Evolutionary conservation across 2,888 invertebrate species (phyloP).

Genomic region (Parascotia fuliginaria): DNA sequence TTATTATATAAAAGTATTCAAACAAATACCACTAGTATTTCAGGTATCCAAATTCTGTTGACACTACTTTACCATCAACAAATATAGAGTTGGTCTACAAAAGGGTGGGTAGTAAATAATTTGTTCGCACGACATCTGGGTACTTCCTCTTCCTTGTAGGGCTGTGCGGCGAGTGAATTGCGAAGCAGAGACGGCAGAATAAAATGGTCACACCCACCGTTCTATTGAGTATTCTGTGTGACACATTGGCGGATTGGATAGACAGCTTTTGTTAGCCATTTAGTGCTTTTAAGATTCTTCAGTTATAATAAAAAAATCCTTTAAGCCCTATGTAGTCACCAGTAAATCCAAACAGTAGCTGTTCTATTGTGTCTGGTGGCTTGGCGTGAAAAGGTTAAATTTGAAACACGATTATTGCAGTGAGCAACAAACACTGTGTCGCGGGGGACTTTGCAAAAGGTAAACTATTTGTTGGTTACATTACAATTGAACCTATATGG

Average conservation of each 20-base stretch:
- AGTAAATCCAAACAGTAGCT: no score
- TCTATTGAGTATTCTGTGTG: conserved; percentile 62
- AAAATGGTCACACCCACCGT: conserved; percentile 75
- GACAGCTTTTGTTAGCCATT: background rate
- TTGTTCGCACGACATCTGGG: conserved; percentile 80
- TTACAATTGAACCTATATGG: no score
- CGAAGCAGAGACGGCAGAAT: conserved; percentile 63
- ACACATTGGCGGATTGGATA: conserved; percentile 34
- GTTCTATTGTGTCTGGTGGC: no score
- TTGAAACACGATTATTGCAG: no score
- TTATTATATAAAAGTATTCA: conserved; percentile 43
- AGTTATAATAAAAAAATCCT: no score
- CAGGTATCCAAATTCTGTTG: conserved; percentile 44
- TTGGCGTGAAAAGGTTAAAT: no score
- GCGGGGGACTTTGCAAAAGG: no score
- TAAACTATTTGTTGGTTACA: no score
- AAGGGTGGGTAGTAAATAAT: conserved; percentile 82
- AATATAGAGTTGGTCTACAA: conserved; percentile 69
- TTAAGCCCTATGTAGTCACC: no score
- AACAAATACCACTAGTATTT: conserved; percentile 40
- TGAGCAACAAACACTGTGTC: no score
- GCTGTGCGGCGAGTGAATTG: conserved; percentile 55
- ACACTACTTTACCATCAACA: conserved; percentile 52
- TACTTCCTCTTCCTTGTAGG: conserved; percentile 78
- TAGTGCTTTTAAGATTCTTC: no score